These are phyloP conservation scores for Poicephalus gulielmi DNA, from an alignment of 2,113 vertebrate genomes.

Conservation along the genomic window DNA sequence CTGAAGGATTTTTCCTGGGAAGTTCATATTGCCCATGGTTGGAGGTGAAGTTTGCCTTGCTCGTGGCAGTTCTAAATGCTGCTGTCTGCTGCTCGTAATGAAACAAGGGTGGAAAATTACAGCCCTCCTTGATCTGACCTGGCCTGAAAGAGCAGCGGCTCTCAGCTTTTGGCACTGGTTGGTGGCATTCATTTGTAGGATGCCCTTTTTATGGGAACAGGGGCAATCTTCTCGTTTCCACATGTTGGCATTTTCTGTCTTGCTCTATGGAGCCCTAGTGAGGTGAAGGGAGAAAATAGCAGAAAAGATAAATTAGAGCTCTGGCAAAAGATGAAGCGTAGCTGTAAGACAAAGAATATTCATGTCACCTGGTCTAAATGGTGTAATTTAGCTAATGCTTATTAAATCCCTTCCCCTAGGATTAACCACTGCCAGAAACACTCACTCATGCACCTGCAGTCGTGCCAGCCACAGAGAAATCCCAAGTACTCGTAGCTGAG, in stretches of 20 bases:
- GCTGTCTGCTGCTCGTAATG: background rate
- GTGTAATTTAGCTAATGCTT: background rate
- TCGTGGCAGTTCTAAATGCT: fast-evolving
- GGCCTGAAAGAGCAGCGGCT: background rate
- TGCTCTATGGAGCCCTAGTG: background rate
- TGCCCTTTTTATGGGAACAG: background rate
- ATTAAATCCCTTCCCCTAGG: background rate
- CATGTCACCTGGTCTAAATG: background rate
- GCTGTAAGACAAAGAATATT: background rate
- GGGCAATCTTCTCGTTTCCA: background rate
- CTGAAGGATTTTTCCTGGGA: background rate
- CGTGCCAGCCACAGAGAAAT: background rate
- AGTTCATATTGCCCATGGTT: background rate
- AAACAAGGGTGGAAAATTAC: fast-evolving
- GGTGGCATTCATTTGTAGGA: background rate
- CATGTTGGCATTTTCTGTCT: background rate
- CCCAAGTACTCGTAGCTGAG: background rate
- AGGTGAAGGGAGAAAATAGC: background rate
- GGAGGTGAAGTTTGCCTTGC: background rate
- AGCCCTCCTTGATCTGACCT: background rate
- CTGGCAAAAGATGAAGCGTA: background rate
- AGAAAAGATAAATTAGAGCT: background rate
- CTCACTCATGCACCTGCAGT: background rate
- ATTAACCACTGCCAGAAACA: background rate
- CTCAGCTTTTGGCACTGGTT: background rate